Evolutionary conservation across 1,140 invertebrate genomes (phyloP).

Genomic region (Marisa cornuarietis): DNA sequence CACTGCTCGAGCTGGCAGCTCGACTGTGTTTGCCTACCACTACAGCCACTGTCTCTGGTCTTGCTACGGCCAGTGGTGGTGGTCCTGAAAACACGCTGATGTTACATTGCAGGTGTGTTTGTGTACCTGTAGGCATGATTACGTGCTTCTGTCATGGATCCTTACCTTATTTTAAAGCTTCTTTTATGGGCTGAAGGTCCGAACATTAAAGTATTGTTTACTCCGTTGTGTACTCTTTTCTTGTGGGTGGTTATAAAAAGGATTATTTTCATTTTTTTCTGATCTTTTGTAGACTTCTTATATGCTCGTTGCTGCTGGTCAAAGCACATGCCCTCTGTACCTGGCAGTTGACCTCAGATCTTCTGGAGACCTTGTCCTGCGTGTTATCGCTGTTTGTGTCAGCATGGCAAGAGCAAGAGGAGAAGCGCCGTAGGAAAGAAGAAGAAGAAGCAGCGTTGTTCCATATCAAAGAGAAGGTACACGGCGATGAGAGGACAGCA

Average conservation of each 20-base stretch:
- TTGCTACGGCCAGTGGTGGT: background rate
- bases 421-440: conserved; percentile 74
- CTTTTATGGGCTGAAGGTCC: background rate
- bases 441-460: conserved; percentile 84
- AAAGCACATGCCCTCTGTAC: conserved; percentile 44
- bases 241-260: background rate
- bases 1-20: conserved; percentile 39
- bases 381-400: conserved; percentile 66
- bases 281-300: conserved; percentile 46
- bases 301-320: conserved; percentile 41
- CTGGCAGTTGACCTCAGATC: conserved; percentile 36
- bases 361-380: conserved; percentile 40
- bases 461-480: conserved; percentile 73
- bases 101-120: conserved; percentile 16
- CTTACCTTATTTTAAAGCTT: background rate
- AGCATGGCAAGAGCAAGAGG: conserved; percentile 81
- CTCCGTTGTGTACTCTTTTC: background rate
- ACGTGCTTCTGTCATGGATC: background rate
- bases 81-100: background rate
- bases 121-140: background rate
- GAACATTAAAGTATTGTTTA: background rate
- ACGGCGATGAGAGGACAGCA: conserved; percentile 71
- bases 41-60: conserved; percentile 3
- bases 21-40: conserved; percentile 27
- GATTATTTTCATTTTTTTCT: background rate